Conservation (phyloP, 2,888 invertebrate species). For the Choristoneura rosaceana region DNA sequence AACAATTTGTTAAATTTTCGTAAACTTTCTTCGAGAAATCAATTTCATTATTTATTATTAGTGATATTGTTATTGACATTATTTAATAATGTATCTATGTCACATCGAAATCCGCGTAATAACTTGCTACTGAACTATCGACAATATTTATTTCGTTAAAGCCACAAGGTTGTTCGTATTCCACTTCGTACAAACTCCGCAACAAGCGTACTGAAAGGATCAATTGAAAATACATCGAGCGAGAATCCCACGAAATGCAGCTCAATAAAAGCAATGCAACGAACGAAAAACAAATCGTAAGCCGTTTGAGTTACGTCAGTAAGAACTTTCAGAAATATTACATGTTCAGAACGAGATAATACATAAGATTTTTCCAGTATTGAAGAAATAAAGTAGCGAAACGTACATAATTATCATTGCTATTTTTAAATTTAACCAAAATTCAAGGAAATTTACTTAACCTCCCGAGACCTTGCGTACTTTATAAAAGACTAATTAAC, state of each 20-base stretch:
- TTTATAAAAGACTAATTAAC: too few relatives aligned
- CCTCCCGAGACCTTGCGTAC: too few relatives aligned
- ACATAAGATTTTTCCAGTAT: neutral
- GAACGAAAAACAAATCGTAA: constrained; percentile 14
- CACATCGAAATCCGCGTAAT: neutral
- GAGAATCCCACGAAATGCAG: constrained; percentile 45
- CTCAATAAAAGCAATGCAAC: constrained; percentile 44
- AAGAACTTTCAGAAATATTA: neutral
- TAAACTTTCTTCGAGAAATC: too few relatives aligned
- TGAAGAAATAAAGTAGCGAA: neutral
- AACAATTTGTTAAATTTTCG: too few relatives aligned
- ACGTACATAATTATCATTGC: too few relatives aligned
- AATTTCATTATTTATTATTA: too few relatives aligned
- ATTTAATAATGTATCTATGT: neutral
- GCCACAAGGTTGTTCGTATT: constrained; percentile 4
- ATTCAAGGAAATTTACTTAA: too few relatives aligned
- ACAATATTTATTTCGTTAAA: constrained; percentile 3
- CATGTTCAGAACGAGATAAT: neutral
- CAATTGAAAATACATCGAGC: constrained; percentile 57
- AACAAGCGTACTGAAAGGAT: constrained; percentile 51
- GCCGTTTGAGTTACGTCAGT: constrained; percentile 3
- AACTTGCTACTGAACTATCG: neutral
- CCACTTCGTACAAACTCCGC: constrained; percentile 6
- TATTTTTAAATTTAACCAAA: too few relatives aligned
- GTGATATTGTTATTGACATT: too few relatives aligned